These are phyloP conservation scores for Bryconaethiops microstoma DNA, from an alignment of 2,797 vertebrate genomes.

Conservation along the genomic window DNA sequence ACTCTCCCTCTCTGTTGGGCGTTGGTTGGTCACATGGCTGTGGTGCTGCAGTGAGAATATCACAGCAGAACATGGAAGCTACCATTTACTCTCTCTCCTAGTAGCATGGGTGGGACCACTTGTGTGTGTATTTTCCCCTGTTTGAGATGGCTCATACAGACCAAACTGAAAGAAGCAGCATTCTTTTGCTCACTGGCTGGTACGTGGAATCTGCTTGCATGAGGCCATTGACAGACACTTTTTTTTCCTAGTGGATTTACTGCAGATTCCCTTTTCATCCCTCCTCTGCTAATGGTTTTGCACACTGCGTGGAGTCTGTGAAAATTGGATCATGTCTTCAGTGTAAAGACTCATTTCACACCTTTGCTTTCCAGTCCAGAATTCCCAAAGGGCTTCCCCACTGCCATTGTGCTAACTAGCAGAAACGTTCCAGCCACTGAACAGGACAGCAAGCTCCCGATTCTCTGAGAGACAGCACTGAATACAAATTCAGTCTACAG, in stretches of 20 bases:
- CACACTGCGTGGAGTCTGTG: not conserved
- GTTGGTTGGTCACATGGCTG: constrained; percentile 11
- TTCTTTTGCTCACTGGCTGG: not conserved
- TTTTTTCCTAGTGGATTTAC: not conserved
- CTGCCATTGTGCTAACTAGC: not conserved
- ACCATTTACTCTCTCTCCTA: not conserved
- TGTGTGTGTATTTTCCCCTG: no score
- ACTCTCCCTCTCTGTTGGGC: not conserved
- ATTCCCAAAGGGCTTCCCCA: not conserved
- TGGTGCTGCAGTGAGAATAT: not conserved
- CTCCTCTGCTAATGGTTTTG: not conserved
- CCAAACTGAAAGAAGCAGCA: not conserved
- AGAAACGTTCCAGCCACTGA: constrained; percentile 4
- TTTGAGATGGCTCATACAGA: not conserved
- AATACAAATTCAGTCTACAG: not conserved
- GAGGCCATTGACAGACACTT: not conserved
- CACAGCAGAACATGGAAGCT: not conserved
- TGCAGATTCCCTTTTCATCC: not conserved
- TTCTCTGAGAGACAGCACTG: not conserved
- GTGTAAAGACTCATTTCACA: constrained; percentile 35
- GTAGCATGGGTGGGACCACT: not conserved
- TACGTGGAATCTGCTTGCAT: not conserved
- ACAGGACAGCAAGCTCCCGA: not conserved
- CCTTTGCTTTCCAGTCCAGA: constrained; percentile 12
- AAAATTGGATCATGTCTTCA: constrained; percentile 15